phyloP scores from a whole-genome alignment of 2,113 vertebrate species.

The Ancistrus triradiatus region DNA sequence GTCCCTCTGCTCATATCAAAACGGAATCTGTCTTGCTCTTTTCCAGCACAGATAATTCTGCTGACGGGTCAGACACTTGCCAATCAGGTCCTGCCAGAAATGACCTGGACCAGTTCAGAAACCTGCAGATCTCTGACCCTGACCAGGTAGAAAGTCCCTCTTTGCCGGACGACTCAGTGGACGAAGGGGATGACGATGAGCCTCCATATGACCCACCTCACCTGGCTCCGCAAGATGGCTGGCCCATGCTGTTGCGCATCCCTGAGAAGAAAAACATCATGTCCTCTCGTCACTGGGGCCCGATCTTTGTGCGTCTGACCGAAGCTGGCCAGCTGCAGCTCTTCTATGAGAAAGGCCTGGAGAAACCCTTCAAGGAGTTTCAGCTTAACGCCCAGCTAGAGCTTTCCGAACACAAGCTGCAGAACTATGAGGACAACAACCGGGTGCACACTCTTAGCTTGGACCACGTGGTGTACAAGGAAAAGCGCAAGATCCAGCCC shows the following conservation, averaged over 20 bases:
- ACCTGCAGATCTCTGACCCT: slow-evolving; percentile 74
- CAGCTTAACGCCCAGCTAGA: slow-evolving; percentile 77
- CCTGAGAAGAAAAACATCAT: slow-evolving; percentile 91
- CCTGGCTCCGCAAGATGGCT: slow-evolving; percentile 71
- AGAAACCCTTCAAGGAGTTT: slow-evolving; percentile 81
- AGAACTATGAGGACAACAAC: slow-evolving; percentile 81
- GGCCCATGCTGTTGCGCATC: slow-evolving; percentile 89
- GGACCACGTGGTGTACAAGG: slow-evolving; percentile 78
- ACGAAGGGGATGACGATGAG: slow-evolving; percentile 56
- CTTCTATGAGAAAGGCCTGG: slow-evolving; percentile 83
- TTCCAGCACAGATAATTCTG: slow-evolving; percentile 63
- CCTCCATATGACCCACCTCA: slow-evolving; percentile 49
- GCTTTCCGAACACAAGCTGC: slow-evolving; percentile 80
- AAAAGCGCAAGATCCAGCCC: slow-evolving; percentile 83
- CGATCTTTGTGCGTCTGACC: slow-evolving; percentile 77
- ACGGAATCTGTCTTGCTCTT: slow-evolving; percentile 70
- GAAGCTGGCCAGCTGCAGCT: slow-evolving; percentile 71
- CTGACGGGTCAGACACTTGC: slow-evolving; percentile 60
- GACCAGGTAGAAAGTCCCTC: slow-evolving; percentile 54
- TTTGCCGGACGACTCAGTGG: slow-evolving; percentile 69
- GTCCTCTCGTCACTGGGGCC: slow-evolving; percentile 93
- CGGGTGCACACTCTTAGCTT: slow-evolving; percentile 82
- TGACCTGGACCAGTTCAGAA: slow-evolving; percentile 75
- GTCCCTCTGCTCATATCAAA: slow-evolving; percentile 62
- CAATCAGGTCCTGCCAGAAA: slow-evolving; percentile 56